Percentiles rank a stretch among this genome's conserved stretches.
These are phyloP conservation scores for Phyllostomus discolor DNA, from an alignment of 2,113 vertebrate species.

Conservation along the genomic window DNA sequence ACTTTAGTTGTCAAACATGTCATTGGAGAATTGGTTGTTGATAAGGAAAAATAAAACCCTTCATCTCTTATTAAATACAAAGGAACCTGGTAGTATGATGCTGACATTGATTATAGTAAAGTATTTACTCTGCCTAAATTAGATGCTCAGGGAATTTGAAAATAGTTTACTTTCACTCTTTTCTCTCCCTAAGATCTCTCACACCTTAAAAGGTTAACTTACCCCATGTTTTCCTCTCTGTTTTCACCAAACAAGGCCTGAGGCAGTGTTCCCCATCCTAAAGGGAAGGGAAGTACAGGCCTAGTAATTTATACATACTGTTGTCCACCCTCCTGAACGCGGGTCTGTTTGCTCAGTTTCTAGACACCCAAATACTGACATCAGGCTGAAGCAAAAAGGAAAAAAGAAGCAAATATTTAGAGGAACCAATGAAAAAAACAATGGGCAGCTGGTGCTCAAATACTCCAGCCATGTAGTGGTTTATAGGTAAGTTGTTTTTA, in stretches of 20 bases:
- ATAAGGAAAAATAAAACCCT: too few species aligned
- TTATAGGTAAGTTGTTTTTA: not conserved
- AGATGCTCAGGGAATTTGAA: too few species aligned
- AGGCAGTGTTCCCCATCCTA: not conserved
- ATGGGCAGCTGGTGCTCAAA: not conserved
- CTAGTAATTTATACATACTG: not conserved
- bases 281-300: not conserved
- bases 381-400: not conserved
- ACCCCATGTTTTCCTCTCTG: not conserved
- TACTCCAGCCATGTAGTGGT: not conserved
- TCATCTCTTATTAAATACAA: too few species aligned
- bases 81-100: too few species aligned
- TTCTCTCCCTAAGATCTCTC: not conserved
- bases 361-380: not conserved
- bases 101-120: too few species aligned
- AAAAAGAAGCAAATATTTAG: not conserved
- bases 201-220: not conserved
- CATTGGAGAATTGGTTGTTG: too few species aligned
- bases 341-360: not conserved
- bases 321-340: not conserved
- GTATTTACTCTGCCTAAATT: too few species aligned
- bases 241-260: not conserved
- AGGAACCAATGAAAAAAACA: not conserved
- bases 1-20: too few species aligned
- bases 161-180: too few species aligned